These are phyloP conservation scores for Empidonax alnorum DNA, from an alignment of 2,113 vertebrate species.

Conservation along the genomic window DNA sequence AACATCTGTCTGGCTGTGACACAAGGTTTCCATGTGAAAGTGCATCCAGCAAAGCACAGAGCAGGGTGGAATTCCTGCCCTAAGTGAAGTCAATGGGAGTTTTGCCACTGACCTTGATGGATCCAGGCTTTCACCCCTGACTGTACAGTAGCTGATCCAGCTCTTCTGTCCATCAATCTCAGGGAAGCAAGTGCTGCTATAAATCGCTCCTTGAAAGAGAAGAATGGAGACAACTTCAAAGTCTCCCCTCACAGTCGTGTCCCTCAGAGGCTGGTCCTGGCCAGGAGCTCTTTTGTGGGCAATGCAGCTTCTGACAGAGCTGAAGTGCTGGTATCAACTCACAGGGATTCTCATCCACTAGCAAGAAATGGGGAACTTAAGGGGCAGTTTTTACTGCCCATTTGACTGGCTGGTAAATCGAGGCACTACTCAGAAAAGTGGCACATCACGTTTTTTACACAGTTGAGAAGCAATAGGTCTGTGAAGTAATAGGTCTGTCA, in stretches of 20 bases:
- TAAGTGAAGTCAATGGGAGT: not conserved
- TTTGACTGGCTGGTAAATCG: not conserved
- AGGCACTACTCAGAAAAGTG: not conserved
- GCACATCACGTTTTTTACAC: rapidly evolving
- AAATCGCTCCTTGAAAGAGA: slow-evolving; percentile 21
- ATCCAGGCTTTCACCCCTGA: not conserved
- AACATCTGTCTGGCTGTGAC: not conserved
- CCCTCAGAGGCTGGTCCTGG: not conserved
- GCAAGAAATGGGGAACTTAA: not conserved
- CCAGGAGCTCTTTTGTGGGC: not conserved
- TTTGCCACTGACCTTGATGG: slow-evolving; percentile 32
- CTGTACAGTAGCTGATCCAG: slow-evolving; percentile 6
- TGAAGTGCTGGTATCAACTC: rapidly evolving
- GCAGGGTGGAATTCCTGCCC: not conserved
- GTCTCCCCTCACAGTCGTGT: not conserved
- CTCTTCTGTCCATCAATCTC: slow-evolving; percentile 23
- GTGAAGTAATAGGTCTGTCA: not conserved
- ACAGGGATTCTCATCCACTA: not conserved
- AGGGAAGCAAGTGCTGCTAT: not conserved
- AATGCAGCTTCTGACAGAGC: rapidly evolving
- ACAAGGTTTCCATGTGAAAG: not conserved
- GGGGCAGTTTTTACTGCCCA: not conserved
- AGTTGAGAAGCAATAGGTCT: not conserved
- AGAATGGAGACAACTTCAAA: not conserved
- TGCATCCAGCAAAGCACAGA: not conserved